Conservation (phyloP, 2,113 vertebrate species). For the Phaethornis superciliosus region DNA sequence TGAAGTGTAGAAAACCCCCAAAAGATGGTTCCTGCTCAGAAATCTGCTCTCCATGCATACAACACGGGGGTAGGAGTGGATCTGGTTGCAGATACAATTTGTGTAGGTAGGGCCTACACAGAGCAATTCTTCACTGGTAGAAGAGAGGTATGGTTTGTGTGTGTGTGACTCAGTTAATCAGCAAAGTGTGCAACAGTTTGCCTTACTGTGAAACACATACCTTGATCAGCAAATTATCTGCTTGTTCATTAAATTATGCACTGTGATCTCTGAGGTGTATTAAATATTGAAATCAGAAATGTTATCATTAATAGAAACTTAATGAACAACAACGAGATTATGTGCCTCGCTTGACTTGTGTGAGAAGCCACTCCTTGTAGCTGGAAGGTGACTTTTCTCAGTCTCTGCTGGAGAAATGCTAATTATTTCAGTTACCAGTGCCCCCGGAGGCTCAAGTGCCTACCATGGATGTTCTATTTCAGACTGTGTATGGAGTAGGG, state of each 20-base stretch:
- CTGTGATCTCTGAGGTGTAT: constrained; percentile 41
- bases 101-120: no score
- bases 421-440: constrained; percentile 17
- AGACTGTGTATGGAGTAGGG: background rate
- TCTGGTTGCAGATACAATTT: background rate
- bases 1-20: background rate
- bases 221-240: constrained; percentile 58
- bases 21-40: background rate
- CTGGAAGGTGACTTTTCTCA: constrained; percentile 52
- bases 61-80: background rate
- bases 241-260: constrained; percentile 38
- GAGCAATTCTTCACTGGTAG: background rate
- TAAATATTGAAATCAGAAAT: constrained; percentile 32
- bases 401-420: background rate
- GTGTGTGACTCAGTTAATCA: background rate
- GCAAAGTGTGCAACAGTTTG: constrained; percentile 5
- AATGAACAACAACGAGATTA: constrained; percentile 18
- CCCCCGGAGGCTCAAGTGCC: background rate
- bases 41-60: background rate
- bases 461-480: background rate
- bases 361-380: background rate
- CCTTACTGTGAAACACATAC: background rate
- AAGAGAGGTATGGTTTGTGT: background rate
- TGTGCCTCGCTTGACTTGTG: background rate
- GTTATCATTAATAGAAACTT: constrained; percentile 35